Base-by-base conservation (phyloP, 2,888 invertebrate genomes). In the Drosophila kanekoi region DNA sequence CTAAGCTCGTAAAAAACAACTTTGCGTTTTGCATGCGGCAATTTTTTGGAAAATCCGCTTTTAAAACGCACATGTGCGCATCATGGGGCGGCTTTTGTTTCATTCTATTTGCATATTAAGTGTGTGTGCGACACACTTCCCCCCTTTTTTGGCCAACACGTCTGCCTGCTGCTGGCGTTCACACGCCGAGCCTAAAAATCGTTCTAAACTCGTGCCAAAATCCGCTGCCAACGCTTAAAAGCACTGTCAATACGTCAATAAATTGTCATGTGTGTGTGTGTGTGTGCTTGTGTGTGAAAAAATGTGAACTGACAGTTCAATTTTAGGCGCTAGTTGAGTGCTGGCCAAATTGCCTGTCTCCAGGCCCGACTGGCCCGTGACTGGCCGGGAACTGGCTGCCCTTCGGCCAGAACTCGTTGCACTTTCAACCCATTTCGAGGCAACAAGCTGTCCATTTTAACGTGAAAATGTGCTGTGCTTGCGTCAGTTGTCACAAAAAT, bases 41-140 rank as follows among this genome's bases (percentile, higher is more conserved):
- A 81, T 72, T 79, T 79, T 18, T 79, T 66, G 32, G 67, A 77
- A 77, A 86, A 87, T 84, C 82, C 84, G 82, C 80, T 86, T 86
- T 79, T 63, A 78, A 73, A 81, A 73, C 77, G 61, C 74, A 73
- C 72, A 73, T 71, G 65, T 79, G 77, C 59, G 49, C 65, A 18
- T 41, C 35, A 49, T 6, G 28, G 52, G 49, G 51, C 77, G 65
- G 62, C 67, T 77, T 72, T 80, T 72, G 80, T 68, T 79, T 78
- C 72, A 72, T 79, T 77, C 74, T 51, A 82, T 86, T 85, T 86
- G 77, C 86, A 85, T 85, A 82, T 70, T 64, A 74, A 70, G 83
- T 57, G 54, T 23, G 23, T 18, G 54, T 54, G 9, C 35, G 35
- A 8, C 8, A 28, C 28, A 28, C 8, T 28, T n/a, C 28, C 38